Conservation (phyloP, 2,797 vertebrate species). For the Argentina silus region DNA sequence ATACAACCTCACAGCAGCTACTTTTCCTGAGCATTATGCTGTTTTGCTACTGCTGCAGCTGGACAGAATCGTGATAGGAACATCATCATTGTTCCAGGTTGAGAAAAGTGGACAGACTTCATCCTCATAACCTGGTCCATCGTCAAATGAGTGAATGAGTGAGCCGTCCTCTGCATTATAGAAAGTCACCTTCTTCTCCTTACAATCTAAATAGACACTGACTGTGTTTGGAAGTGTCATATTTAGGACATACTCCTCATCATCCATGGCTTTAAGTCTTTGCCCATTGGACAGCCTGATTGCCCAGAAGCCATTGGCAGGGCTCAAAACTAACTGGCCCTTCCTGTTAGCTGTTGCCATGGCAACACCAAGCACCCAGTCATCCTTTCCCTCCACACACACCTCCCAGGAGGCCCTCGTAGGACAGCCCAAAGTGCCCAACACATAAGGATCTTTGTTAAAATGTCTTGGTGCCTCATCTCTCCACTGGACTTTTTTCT, state of each 20-base stretch:
- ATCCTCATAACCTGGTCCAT: background rate
- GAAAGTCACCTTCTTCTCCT: constrained; percentile 9
- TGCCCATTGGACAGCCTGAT: constrained; percentile 16
- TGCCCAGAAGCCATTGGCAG: constrained; percentile 20
- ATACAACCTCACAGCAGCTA: too few species aligned
- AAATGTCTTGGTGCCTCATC: background rate
- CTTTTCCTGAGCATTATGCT: too few species aligned
- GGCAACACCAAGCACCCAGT: constrained; percentile 26
- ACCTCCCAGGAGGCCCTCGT: constrained; percentile 19
- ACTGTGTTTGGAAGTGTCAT: constrained; percentile 3
- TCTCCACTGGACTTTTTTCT: constrained; percentile 15
- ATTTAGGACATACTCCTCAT: background rate
- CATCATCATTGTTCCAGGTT: background rate
- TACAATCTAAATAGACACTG: constrained; percentile 2
- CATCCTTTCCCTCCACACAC: constrained; percentile 12
- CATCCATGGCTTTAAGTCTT: constrained; percentile 11
- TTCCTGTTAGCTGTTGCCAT: background rate
- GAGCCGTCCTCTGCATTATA: background rate
- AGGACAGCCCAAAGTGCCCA: background rate
- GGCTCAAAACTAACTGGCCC: constrained; percentile 15
- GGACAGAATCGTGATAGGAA: background rate
- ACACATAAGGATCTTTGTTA: constrained; percentile 21
- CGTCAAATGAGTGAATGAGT: background rate
- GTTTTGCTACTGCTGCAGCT: too few species aligned
- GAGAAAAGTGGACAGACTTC: constrained; percentile 1